These are phyloP conservation scores for Turdus rufiventris DNA, from an alignment of 2,113 vertebrate species.

Conservation along the genomic window DNA sequence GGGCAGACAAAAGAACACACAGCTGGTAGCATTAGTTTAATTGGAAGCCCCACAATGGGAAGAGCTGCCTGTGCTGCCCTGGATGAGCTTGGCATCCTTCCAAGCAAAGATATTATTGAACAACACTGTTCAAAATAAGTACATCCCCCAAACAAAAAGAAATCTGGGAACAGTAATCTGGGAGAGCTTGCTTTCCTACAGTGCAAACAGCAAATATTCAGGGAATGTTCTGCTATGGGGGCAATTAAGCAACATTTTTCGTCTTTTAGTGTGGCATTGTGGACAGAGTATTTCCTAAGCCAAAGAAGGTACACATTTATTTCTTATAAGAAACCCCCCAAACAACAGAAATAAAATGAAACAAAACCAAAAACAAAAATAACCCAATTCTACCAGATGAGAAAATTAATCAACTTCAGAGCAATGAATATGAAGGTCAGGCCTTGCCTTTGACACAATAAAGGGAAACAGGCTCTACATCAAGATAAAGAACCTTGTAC, in stretches of 20 bases:
- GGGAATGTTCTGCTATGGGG: background rate
- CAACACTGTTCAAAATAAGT: slow-evolving; percentile 9
- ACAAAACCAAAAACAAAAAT: no score
- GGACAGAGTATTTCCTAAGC: background rate
- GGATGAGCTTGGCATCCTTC: slow-evolving; percentile 37
- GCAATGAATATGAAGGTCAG: background rate
- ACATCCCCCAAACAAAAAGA: background rate
- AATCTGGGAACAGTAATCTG: background rate
- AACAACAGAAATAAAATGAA: background rate
- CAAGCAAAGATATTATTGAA: slow-evolving; percentile 23
- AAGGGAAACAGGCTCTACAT: background rate
- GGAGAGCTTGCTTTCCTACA: background rate
- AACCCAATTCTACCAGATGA: background rate
- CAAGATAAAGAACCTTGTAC: background rate
- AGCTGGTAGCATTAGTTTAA: slow-evolving; percentile 41
- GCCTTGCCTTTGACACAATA: background rate
- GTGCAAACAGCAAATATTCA: background rate
- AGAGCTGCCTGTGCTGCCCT: slow-evolving; percentile 44
- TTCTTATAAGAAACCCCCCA: background rate
- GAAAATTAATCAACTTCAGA: background rate
- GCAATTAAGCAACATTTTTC: background rate
- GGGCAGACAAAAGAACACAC: slow-evolving; percentile 27
- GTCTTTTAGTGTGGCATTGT: background rate
- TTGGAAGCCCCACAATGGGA: slow-evolving; percentile 22
- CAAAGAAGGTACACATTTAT: background rate